Evolutionary conservation across 2,797 vertebrate genomes (phyloP).

Genomic region (Ataeniobius toweri): DNA sequence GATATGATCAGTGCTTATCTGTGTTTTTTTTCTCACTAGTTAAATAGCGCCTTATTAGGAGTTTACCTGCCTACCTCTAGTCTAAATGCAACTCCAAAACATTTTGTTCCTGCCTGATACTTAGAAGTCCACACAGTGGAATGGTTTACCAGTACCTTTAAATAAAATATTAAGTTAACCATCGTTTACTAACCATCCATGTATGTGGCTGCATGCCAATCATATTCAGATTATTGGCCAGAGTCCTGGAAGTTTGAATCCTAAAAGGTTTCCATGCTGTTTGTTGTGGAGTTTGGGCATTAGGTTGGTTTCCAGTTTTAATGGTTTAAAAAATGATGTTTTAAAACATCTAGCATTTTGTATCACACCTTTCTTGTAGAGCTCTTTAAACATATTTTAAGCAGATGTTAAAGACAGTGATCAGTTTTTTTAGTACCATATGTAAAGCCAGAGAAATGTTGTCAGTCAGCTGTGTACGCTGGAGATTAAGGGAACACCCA

Average conservation of each 20-base stretch:
- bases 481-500: too few species aligned
- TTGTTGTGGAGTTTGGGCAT: too few species aligned
- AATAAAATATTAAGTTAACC: conserved; percentile 18
- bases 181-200: neutral
- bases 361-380: neutral
- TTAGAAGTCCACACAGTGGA: conserved; percentile 21
- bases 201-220: neutral
- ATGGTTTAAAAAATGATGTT: too few species aligned
- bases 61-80: conserved; percentile 28
- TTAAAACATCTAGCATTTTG: too few species aligned
- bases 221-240: neutral
- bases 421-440: too few species aligned
- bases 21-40: conserved; percentile 66
- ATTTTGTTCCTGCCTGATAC: conserved; percentile 44
- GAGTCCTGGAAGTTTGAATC: too few species aligned
- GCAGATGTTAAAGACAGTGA: neutral
- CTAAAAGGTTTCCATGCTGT: neutral
- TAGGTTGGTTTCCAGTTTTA: too few species aligned
- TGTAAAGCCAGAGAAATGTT: neutral
- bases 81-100: conserved; percentile 38
- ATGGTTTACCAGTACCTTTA: conserved; percentile 26
- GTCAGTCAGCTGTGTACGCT: neutral
- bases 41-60: conserved; percentile 42
- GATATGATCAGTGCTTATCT: conserved; percentile 50
- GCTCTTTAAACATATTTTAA: neutral